Conservation (phyloP, 1,140 invertebrate genomes). For the Drosophila malerkotliana region DNA sequence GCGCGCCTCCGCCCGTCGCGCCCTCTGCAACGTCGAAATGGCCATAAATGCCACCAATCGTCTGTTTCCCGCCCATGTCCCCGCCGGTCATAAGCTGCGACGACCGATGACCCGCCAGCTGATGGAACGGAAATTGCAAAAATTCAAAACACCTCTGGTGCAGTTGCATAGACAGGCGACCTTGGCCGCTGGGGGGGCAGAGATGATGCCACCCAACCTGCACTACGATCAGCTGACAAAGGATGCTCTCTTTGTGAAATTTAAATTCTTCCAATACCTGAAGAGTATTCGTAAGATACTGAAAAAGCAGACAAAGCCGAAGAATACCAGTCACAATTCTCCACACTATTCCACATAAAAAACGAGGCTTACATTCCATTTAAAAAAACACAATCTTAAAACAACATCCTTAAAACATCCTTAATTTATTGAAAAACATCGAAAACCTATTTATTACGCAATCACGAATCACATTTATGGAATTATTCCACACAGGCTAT, state of each 20-base stretch:
- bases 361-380: constrained; percentile 49
- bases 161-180: constrained; percentile 41
- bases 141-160: constrained; percentile 51
- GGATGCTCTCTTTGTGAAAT: constrained; percentile 53
- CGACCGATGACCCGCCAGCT: constrained; percentile 14
- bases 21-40: constrained; percentile 64
- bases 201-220: neutral
- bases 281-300: constrained; percentile 42
- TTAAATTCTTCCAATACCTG: constrained; percentile 51
- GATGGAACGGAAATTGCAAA: constrained; percentile 48
- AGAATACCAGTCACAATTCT: constrained; percentile 29
- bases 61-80: constrained; percentile 9
- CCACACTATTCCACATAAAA: constrained; percentile 12
- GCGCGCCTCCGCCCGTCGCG: constrained; percentile 29
- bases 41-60: constrained; percentile 56
- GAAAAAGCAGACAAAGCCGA: constrained; percentile 10
- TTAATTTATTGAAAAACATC: constrained; percentile 45
- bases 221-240: constrained; percentile 3
- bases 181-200: constrained; percentile 18
- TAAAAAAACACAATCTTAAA: neutral
- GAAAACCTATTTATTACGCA: constrained; percentile 38
- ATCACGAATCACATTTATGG: constrained; percentile 20
- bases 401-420: constrained; percentile 5
- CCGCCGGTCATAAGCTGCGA: neutral
- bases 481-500: constrained; percentile 32